A percentile compares a stretch with the other conserved stretches of the same genome.
Evolutionary conservation across 2,888 invertebrate species (phyloP).

Genomic region (Habrosyne pyritoides): DNA sequence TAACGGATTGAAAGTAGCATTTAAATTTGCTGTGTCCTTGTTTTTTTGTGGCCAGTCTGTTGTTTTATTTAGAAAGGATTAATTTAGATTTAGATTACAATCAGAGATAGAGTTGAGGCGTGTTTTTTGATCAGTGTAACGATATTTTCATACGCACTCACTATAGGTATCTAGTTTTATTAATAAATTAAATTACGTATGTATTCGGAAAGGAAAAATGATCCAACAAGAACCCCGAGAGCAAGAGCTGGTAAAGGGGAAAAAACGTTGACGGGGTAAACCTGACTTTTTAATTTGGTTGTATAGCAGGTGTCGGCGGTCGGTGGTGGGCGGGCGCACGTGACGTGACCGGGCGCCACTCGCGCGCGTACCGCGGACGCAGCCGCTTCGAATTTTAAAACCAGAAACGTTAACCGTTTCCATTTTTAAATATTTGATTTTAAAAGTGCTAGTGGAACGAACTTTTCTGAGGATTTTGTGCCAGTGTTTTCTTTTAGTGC

Average conservation of each 20-base stretch:
- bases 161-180: no score
- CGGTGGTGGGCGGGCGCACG: conserved; percentile 63
- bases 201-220: no score
- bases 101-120: not conserved
- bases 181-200: no score
- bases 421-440: conserved; percentile 52
- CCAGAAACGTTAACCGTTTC: conserved; percentile 61
- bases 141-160: no score
- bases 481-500: conserved; percentile 55
- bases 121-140: no score
- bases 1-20: conserved; percentile 35
- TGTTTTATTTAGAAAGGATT: conserved; percentile 4
- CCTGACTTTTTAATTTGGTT: conserved; percentile 57
- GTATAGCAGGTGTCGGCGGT: conserved; percentile 60
- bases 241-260: conserved; percentile 45
- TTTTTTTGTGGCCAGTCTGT: conserved; percentile 19
- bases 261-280: conserved; percentile 41
- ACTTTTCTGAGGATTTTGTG: conserved; percentile 75
- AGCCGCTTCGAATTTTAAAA: conserved; percentile 67
- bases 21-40: conserved; percentile 37
- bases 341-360: conserved; percentile 66
- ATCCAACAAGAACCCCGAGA: no score
- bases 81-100: not conserved
- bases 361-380: conserved; percentile 77
- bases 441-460: conserved; percentile 69